Base-by-base conservation (phyloP, 2,888 invertebrate species). In the Pseudoips prasinana region DNA sequence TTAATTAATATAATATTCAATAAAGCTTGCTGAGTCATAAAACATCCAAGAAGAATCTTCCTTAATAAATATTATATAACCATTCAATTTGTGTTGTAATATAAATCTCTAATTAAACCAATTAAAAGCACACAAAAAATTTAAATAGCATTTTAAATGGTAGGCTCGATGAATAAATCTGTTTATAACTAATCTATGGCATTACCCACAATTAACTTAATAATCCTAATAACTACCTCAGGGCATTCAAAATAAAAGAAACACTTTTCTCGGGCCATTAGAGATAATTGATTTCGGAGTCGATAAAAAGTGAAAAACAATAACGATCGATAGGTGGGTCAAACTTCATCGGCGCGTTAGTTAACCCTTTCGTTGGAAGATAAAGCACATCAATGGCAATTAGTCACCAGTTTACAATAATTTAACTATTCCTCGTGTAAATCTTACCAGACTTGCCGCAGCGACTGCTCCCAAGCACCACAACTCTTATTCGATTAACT, bases 361-460 rank as follows among this genome's bases (percentile, higher is more conserved):
- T n/a, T 46, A 43, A 55, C 36, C 37, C 40, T 50, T 49, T 47
- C 39, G 42, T 46, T 34, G 46, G 54, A 27, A 58, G 59, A 30
- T 28, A 41, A 35, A 38, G 43, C 46, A 55, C 60, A 50, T 56
- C 49, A 47, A 48, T 39, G 30, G 39, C 41, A 55, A 20, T 64
- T 60, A 62, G 51, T 62, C 54, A 66, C 53, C 47, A 35, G 46
- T 20, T 49, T 54, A 56, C 51, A 55, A 57, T 47, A 51, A 55
- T 56, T 58, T 55, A 50, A 50, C 48, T 45, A 58, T 57, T 56
- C 48, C 34, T 33, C 39, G 49, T 46, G 42, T 50, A 48, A 64
- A 46, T 75, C 91, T 91, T 82, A 94, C 94, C 94, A 64, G 94
- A 93, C 88, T 94, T 94, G 73, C 94, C 94, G 76, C 93, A 93